Evolutionary conservation across 2,888 invertebrate species (phyloP).

Genomic region (Acrobeloides nanus): DNA sequence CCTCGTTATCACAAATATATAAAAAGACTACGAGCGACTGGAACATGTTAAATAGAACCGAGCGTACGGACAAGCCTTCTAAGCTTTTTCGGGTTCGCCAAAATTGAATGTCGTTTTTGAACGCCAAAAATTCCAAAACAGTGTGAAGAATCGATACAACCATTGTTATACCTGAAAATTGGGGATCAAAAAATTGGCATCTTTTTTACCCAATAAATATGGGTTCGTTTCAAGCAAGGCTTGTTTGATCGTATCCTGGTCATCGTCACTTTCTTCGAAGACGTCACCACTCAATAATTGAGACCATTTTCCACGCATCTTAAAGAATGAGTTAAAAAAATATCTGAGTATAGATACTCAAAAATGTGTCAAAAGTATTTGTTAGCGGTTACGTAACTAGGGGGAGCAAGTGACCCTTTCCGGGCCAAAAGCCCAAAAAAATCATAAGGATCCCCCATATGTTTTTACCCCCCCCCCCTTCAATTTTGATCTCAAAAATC

Average conservation of each 20-base stretch:
- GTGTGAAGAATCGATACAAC: constrained; percentile 88
- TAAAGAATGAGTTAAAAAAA: constrained; percentile 2
- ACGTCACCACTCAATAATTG: constrained; percentile 37
- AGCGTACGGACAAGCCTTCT: constrained; percentile 82
- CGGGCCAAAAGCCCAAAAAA: too few relatives aligned
- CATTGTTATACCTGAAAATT: constrained; percentile 66
- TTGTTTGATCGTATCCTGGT: constrained; percentile 68
- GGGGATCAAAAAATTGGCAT: neutral
- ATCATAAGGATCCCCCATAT: too few relatives aligned
- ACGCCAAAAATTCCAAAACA: constrained; percentile 92
- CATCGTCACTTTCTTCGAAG: constrained; percentile 59
- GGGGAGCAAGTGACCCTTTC: too few relatives aligned
- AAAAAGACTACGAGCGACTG: constrained; percentile 88
- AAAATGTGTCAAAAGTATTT: neutral
- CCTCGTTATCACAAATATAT: constrained; percentile 96
- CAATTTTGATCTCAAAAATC: too few relatives aligned
- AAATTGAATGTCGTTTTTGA: constrained; percentile 99
- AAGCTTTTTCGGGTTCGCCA: constrained; percentile 95
- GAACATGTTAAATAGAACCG: constrained; percentile 95
- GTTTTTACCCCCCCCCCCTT: too few relatives aligned
- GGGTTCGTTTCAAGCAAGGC: constrained; percentile 92
- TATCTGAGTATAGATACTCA: neutral
- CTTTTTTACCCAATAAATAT: constrained; percentile 68
- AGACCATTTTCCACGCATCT: constrained; percentile 38
- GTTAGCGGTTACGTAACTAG: too few relatives aligned